Evolutionary conservation across 2,113 vertebrate genomes (phyloP).

Genomic region (Erythrocebus patas): DNA sequence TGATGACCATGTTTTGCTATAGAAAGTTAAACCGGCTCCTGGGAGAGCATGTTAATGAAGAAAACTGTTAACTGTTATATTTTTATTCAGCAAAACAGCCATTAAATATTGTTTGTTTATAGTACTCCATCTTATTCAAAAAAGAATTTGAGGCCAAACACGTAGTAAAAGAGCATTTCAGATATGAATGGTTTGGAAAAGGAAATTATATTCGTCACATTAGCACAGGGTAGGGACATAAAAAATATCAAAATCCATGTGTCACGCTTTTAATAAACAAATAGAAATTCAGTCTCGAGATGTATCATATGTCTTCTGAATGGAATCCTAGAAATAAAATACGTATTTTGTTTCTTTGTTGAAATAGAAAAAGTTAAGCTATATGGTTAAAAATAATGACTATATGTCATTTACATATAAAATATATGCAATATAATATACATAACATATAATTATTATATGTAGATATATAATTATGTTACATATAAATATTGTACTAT

Average conservation of each 20-base stretch:
- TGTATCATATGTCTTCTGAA: neutral
- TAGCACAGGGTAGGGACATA: neutral
- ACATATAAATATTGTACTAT: neutral
- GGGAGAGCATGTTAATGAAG: neutral
- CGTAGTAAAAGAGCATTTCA: neutral
- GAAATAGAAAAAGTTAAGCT: neutral
- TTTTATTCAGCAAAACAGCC: neutral
- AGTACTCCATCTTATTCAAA: neutral
- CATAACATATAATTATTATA: neutral
- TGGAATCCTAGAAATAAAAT: neutral
- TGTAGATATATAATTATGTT: neutral
- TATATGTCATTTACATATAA: neutral
- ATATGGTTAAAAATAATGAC: neutral
- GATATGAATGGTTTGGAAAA: neutral
- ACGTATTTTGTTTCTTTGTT: neutral
- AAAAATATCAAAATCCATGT: neutral
- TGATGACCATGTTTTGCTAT: neutral
- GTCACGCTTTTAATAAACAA: neutral
- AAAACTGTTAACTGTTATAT: neutral
- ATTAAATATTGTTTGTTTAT: neutral
- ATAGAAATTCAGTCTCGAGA: neutral
- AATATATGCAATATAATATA: neutral
- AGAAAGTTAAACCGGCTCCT: constrained; percentile 12
- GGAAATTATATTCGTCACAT: neutral
- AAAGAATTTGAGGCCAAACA: neutral